Percentiles rank a stretch among this genome's conserved stretches.
These are phyloP conservation scores for Megaceryle maxima DNA, from an alignment of 2,113 vertebrate genomes.

Conservation along the genomic window DNA sequence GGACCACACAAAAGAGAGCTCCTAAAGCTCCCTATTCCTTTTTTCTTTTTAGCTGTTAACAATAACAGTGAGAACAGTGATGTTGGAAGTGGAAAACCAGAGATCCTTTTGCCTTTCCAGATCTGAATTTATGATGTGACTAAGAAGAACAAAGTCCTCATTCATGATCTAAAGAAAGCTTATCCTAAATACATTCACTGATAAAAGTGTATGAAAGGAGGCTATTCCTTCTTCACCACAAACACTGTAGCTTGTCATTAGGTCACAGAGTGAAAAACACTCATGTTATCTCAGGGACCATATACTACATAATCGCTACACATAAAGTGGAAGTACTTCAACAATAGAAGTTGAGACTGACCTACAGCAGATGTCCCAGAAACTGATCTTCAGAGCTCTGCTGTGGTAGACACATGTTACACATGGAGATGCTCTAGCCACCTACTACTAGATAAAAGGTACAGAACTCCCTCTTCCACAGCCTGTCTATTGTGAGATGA, in stretches of 20 bases:
- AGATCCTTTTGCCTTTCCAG: background rate
- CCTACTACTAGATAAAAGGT: background rate
- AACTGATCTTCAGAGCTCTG: background rate
- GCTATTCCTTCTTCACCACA: background rate
- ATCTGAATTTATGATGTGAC: background rate
- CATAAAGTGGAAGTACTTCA: background rate
- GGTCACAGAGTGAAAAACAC: background rate
- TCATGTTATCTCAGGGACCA: background rate
- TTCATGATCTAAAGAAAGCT: background rate
- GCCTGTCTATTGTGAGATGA: background rate
- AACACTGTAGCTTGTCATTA: background rate
- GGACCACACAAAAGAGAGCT: background rate
- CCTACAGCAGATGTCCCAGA: background rate
- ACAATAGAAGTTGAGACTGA: background rate
- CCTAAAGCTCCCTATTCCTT: slow-evolving; percentile 4
- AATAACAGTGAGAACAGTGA: background rate
- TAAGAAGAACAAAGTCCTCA: background rate
- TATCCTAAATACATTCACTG: background rate
- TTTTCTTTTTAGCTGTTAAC: slow-evolving; percentile 6
- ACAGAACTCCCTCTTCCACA: background rate
- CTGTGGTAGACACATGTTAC: background rate
- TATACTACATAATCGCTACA: background rate
- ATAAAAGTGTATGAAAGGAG: background rate
- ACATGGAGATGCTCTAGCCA: background rate
- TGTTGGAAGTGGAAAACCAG: background rate